These are phyloP conservation scores for Dryobotodes eremita DNA, from an alignment of 2,888 invertebrate species.

Conservation along the genomic window DNA sequence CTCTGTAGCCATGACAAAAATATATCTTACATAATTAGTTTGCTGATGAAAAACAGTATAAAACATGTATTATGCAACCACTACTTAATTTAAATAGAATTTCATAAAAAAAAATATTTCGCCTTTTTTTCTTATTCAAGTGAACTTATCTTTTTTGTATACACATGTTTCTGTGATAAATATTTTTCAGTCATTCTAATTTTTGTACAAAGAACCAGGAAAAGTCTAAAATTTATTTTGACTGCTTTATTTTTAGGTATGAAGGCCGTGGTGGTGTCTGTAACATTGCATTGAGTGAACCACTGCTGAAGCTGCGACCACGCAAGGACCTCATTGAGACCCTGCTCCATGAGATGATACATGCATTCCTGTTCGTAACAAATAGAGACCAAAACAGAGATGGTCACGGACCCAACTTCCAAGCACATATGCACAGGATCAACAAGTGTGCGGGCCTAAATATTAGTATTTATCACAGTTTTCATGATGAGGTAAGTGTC, in stretches of 20 bases:
- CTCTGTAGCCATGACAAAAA: not conserved
- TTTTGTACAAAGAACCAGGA: not conserved
- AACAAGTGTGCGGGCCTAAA: conserved; percentile 96
- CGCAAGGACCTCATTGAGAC: conserved; percentile 99
- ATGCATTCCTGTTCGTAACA: conserved; percentile 98
- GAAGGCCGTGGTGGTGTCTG: conserved; percentile 94
- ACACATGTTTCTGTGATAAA: not conserved
- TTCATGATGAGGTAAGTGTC: conserved; percentile 96
- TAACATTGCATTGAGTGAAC: conserved; percentile 96
- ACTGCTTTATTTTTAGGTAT: conserved; percentile 88
- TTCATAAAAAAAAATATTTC: not conserved
- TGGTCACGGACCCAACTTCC: conserved; percentile 98
- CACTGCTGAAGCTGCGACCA: conserved; percentile 97
- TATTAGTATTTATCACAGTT: conserved; percentile 98
- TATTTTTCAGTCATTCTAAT: not conserved
- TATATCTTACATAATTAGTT: not conserved
- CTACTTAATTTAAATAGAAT: not conserved
- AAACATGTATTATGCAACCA: not conserved
- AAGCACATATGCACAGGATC: conserved; percentile 97
- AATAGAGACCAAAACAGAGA: conserved; percentile 96
- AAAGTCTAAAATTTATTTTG: not conserved
- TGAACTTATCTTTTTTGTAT: not conserved
- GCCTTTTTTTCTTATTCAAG: not conserved
- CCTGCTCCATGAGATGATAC: conserved; percentile 99
- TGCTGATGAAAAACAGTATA: not conserved